phyloP scores from a whole-genome alignment of 2,113 vertebrate species.

The Mirounga angustirostris region DNA sequence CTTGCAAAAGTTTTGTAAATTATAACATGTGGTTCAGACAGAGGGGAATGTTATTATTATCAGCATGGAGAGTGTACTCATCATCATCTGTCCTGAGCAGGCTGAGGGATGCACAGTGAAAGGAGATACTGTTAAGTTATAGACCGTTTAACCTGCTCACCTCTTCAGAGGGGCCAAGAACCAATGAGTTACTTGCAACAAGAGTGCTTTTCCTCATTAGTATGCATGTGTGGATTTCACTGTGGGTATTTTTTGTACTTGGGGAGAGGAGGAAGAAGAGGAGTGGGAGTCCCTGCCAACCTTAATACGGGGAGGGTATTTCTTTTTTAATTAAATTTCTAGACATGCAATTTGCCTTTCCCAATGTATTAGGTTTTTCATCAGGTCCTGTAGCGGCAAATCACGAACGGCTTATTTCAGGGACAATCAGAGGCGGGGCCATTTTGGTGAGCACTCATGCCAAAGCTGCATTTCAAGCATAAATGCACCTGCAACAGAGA shows the following conservation, averaged over 20 bases:
- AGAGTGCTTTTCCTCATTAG: conserved; percentile 75
- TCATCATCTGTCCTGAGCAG: background rate
- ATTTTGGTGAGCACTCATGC: conserved; percentile 65
- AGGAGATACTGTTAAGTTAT: background rate
- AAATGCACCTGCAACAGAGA: conserved; percentile 57
- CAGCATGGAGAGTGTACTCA: rapidly evolving
- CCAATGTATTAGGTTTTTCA: conserved; percentile 85
- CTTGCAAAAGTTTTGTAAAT: background rate
- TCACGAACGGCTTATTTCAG: conserved; percentile 84
- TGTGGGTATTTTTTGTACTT: conserved; percentile 72
- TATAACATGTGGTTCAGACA: rapidly evolving
- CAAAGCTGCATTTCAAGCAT: conserved; percentile 81
- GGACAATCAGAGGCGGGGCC: conserved; percentile 65
- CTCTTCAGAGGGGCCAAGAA: background rate
- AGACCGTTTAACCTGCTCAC: background rate
- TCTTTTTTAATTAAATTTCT: conserved; percentile 88
- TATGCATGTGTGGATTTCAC: conserved; percentile 70
- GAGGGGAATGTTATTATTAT: background rate
- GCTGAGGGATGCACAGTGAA: background rate
- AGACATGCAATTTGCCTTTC: conserved; percentile 87
- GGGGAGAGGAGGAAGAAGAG: background rate
- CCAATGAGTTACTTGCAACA: background rate
- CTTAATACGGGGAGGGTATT: conserved; percentile 82
- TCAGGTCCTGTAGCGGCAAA: conserved; percentile 81
- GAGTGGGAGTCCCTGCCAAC: background rate